Percentiles rank a stretch among this genome's conserved stretches.
These are phyloP conservation scores for Hirtodrosophila trivittata DNA, from an alignment of 2,888 invertebrate genomes.

Conservation along the genomic window DNA sequence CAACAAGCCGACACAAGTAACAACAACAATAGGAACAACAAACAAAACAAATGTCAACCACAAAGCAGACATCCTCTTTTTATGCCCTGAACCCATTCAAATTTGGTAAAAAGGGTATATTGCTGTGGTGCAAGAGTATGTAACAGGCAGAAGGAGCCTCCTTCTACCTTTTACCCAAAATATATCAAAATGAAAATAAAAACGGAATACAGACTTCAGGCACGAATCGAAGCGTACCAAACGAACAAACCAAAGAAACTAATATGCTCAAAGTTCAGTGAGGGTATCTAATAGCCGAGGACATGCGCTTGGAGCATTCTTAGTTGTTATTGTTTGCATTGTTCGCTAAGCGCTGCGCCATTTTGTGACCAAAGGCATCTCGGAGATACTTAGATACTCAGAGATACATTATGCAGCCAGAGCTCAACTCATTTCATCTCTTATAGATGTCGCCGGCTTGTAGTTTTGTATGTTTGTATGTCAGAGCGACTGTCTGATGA, in stretches of 20 bases:
- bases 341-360: conserved; percentile 75
- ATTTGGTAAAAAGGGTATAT: background rate
- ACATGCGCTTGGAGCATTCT: conserved; percentile 13
- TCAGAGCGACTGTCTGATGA: conserved; percentile 69
- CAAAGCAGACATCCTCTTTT: conserved; percentile 62
- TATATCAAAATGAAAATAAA: no score
- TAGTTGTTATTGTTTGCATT: conserved; percentile 58
- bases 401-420: conserved; percentile 71
- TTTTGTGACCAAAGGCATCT: conserved; percentile 70
- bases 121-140: no score
- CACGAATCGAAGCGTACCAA: no score
- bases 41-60: conserved; percentile 76
- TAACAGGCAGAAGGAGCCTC: no score
- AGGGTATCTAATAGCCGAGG: no score
- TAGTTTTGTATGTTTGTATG: conserved; percentile 46
- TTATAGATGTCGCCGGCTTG: conserved; percentile 12
- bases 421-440: conserved; percentile 11
- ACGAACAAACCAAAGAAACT: no score
- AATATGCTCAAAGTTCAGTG: no score
- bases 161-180: no score
- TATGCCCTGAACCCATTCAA: conserved; percentile 12
- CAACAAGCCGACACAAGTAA: conserved; percentile 41
- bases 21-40: conserved; percentile 32
- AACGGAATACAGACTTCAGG: no score
- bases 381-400: conserved; percentile 59